These are phyloP conservation scores for Thaumatotibia leucotreta DNA, from an alignment of 1,140 invertebrate genomes.

Conservation along the genomic window DNA sequence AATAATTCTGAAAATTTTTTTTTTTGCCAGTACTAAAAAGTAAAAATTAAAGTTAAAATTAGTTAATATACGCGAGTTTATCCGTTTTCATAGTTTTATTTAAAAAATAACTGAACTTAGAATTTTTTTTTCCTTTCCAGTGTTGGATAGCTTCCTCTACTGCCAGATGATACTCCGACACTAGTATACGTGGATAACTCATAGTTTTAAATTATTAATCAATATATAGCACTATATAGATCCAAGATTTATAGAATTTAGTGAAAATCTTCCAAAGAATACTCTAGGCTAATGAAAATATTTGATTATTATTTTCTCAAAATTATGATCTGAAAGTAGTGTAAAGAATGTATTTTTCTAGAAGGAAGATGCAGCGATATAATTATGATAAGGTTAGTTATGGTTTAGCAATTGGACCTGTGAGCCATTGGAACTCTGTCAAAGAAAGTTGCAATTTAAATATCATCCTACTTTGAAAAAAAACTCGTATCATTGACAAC, in stretches of 20 bases:
- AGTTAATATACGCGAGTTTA: background rate
- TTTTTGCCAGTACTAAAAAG: no score
- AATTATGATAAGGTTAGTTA: background rate
- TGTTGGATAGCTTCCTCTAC: constrained; percentile 65
- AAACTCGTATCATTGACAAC: no score
- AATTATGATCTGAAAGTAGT: background rate
- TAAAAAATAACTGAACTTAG: background rate
- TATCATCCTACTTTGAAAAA: background rate
- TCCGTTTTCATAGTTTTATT: background rate
- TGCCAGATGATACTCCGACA: constrained; percentile 67
- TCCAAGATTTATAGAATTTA: background rate
- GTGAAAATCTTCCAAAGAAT: constrained; percentile 11
- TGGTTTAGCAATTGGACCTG: background rate
- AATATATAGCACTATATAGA: constrained; percentile 3
- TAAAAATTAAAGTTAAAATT: no score
- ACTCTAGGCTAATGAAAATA: background rate
- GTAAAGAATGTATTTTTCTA: background rate
- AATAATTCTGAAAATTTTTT: no score
- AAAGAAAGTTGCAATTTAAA: background rate
- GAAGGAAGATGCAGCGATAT: background rate
- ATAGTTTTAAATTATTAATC: background rate
- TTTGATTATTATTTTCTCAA: background rate
- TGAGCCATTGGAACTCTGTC: background rate
- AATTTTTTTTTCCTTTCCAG: constrained; percentile 39
- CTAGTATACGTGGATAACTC: constrained; percentile 23